Evolutionary conservation across 2,113 vertebrate genomes (phyloP).

Genomic region (Sturnira hondurensis): DNA sequence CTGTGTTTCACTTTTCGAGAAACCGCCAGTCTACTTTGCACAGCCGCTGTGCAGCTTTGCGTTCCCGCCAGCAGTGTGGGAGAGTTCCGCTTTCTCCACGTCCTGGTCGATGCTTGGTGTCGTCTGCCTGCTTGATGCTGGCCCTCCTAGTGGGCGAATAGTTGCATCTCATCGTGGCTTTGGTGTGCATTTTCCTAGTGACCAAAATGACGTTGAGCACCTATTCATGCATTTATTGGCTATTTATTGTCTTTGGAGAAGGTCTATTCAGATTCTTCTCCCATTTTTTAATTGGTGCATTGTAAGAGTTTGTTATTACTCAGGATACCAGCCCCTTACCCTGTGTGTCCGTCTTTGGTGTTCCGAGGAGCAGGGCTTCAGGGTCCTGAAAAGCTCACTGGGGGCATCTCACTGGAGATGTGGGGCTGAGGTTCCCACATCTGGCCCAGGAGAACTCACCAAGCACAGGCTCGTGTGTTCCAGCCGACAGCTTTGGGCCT

Average conservation of each 20-base stretch:
- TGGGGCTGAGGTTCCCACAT: not conserved
- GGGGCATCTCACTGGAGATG: no score
- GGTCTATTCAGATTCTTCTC: not conserved
- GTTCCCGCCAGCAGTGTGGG: not conserved
- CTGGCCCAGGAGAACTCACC: not conserved
- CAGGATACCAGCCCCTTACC: no score
- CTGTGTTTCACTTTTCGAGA: not conserved
- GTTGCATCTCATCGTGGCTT: not conserved
- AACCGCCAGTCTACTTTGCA: not conserved
- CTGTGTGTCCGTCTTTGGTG: not conserved
- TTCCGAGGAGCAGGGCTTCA: not conserved
- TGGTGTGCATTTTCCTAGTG: not conserved
- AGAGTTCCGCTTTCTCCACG: not conserved
- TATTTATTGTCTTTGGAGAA: not conserved
- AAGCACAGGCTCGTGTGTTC: accelerated
- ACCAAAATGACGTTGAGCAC: not conserved
- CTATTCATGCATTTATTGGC: not conserved
- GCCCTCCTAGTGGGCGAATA: not conserved
- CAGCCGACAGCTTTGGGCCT: no score
- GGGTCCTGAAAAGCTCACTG: not conserved
- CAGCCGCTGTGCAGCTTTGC: accelerated
- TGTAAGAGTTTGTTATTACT: not conserved
- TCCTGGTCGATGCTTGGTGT: not conserved
- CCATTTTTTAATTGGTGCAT: not conserved
- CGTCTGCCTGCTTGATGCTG: not conserved